Evolutionary conservation across 2,888 invertebrate species (phyloP), one percentile per base, ranked within the genome.

Genomic region (Drosophila anomalata): DNA sequence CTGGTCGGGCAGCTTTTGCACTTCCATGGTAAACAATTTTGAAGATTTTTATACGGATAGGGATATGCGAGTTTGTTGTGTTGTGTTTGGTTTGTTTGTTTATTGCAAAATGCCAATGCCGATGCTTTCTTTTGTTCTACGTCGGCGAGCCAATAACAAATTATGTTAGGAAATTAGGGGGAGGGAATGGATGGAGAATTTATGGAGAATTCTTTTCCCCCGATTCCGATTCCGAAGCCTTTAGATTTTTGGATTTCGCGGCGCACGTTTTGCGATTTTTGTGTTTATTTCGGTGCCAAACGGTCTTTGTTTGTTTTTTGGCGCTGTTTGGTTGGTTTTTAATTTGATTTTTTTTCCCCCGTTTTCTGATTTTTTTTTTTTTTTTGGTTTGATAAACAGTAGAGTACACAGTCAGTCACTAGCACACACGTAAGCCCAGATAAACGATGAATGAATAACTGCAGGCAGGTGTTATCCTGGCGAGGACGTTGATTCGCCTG

Each of bases 1-100:
- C 72, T 84, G 86, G 60, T 90, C 85, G 31, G 79, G 77, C 75
- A 88, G 82, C 53, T 90, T 90, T 76, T 90, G 83, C 44, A 91
- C 73, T 73, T 91, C 90, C 91, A 91, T 91, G 59, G 75, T 78
- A 60, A 9, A 29, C 9, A 24, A 47, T 6, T 47, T 58, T 5
- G 48, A 17, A 9, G 41, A 8, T 41, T 17, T 42, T 11, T 12
- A 2, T 54, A 60, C 44, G 54, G 14, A 46, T 31, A 12, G 11
- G 22, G 9, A 22, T 46, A n/a, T 24, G 22, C n/a, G 36, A n/a
- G n/a, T 33, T 33, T 12, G 33, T 33, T 33, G 33, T 12, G 14
- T 36, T 12, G 14, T 36, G 22, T 47, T 22, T 48, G 22, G 22
- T 47, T 22, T 48, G 22, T 48, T 68, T 70, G 46, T 61, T 78